These are phyloP conservation scores for Heterohyrax brucei DNA, from an alignment of 2,797 vertebrate species.

Conservation along the genomic window DNA sequence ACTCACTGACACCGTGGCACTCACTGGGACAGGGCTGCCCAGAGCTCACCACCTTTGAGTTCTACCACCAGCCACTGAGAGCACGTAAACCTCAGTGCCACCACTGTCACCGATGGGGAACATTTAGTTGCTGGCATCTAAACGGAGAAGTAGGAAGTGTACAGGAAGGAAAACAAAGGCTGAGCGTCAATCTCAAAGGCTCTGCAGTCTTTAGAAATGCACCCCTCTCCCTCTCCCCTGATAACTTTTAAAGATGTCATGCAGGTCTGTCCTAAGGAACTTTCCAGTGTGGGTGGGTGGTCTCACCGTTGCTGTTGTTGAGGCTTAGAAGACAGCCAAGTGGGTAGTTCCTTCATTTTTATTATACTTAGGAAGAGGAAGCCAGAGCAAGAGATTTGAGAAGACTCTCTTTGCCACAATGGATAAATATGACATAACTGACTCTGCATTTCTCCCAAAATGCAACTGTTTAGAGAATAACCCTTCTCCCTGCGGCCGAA, in stretches of 20 bases:
- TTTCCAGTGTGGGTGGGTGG: neutral
- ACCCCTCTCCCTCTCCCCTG: neutral
- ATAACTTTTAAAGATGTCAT: neutral
- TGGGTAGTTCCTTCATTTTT: neutral
- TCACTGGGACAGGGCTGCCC: no score
- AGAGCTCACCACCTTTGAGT: neutral
- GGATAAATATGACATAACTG: neutral
- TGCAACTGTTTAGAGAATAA: neutral
- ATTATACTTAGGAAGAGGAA: neutral
- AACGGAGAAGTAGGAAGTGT: constrained; percentile 26
- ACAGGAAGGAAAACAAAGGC: constrained; percentile 16
- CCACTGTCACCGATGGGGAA: neutral
- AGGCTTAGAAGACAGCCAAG: constrained; percentile 3
- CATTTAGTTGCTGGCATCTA: neutral
- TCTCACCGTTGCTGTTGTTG: neutral
- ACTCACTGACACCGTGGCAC: no score
- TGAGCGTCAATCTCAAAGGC: neutral
- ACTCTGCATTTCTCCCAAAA: neutral
- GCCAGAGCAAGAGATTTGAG: neutral
- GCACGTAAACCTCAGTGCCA: neutral
- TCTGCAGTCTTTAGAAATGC: neutral
- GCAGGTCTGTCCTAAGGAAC: constrained; percentile 34
- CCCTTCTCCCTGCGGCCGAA: neutral
- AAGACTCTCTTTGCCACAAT: neutral
- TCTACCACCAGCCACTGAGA: neutral